Evolutionary conservation across 2,888 invertebrate genomes (phyloP).

Genomic region (Drosophila meridiana): DNA sequence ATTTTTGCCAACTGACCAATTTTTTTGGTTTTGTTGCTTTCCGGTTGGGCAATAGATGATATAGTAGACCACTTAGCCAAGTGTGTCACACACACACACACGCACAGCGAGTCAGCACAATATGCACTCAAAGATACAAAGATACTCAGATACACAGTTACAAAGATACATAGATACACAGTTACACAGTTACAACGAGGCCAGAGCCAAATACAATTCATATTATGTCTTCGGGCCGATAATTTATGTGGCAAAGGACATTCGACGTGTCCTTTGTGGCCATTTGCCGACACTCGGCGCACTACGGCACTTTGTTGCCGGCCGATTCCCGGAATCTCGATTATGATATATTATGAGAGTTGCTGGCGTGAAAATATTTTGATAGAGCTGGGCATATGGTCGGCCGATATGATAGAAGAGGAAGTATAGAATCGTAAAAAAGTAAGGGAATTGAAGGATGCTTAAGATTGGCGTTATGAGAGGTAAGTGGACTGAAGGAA

Average conservation of each 20-base stretch:
- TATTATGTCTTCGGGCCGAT: conserved; percentile 47
- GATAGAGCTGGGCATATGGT: conserved; percentile 33
- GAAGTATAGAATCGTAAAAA: neutral
- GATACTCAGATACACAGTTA: no score
- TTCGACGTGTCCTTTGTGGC: conserved; percentile 67
- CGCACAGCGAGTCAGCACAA: conserved; percentile 58
- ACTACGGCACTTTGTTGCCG: neutral
- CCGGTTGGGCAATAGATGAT: conserved; percentile 59
- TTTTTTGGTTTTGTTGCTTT: conserved; percentile 48
- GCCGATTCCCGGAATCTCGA: conserved; percentile 57
- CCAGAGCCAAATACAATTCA: conserved; percentile 53
- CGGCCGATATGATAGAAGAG: neutral
- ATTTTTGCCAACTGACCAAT: conserved; percentile 61
- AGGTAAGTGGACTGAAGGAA: no score
- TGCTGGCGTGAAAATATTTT: conserved; percentile 71
- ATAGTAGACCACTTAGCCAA: conserved; percentile 44
- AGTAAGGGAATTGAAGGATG: neutral
- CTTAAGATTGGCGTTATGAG: neutral
- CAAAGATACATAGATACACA: conserved; percentile 17
- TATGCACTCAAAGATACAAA: conserved; percentile 22
- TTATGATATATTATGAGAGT: conserved; percentile 66
- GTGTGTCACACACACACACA: conserved; percentile 52
- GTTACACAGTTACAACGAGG: conserved; percentile 6
- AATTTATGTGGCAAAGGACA: conserved; percentile 74
- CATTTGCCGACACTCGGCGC: conserved; percentile 47